phyloP scores from a whole-genome alignment of 1,140 invertebrate species.

The Metaphire vulgaris region DNA sequence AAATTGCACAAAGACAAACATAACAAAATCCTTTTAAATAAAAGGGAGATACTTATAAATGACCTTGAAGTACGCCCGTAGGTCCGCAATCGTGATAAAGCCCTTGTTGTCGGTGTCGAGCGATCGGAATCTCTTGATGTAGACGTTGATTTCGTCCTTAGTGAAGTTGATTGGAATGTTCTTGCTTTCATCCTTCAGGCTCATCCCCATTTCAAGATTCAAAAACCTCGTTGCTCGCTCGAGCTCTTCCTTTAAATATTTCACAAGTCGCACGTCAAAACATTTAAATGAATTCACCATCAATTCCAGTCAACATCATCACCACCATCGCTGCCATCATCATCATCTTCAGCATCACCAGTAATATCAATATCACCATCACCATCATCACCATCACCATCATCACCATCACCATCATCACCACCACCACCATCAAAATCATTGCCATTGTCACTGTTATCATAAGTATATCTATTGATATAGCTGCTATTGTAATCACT shows the following conservation, averaged over 20 bases:
- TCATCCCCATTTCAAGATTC: slow-evolving; percentile 90
- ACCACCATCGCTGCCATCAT: not conserved
- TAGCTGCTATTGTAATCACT: too few species aligned
- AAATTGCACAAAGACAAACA: not conserved
- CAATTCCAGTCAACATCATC: too few species aligned
- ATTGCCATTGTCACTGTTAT: too few species aligned
- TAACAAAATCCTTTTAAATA: too few species aligned
- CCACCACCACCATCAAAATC: too few species aligned
- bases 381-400: too few species aligned
- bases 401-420: too few species aligned
- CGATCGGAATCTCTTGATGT: slow-evolving; percentile 88
- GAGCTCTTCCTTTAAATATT: slow-evolving; percentile 40
- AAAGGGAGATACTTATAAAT: too few species aligned
- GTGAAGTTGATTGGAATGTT: slow-evolving; percentile 85
- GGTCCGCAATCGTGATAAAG: slow-evolving; percentile 95
- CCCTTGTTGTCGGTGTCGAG: slow-evolving; percentile 94
- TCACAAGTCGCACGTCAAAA: not conserved
- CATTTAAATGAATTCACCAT: slow-evolving; percentile 1
- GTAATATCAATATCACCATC: too few species aligned
- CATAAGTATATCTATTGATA: too few species aligned
- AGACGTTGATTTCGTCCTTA: slow-evolving; percentile 86
- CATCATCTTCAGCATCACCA: too few species aligned
- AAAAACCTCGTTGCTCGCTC: slow-evolving; percentile 57
- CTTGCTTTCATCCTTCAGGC: slow-evolving; percentile 75
- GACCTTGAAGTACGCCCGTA: slow-evolving; percentile 88